Evolutionary conservation across 1,140 invertebrate genomes (phyloP).

Genomic region (Drosophila sucinea): DNA sequence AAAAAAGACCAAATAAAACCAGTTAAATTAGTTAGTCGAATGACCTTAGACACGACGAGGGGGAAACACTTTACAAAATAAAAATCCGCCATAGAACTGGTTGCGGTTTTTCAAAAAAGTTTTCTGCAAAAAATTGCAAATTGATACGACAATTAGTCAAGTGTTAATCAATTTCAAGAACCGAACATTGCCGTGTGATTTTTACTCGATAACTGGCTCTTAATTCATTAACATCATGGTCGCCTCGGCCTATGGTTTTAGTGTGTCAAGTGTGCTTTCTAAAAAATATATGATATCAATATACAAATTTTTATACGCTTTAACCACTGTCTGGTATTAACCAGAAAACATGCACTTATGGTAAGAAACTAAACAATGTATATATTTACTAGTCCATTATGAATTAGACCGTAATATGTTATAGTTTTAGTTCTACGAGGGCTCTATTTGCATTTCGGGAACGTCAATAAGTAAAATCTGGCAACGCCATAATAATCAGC

Average conservation of each 20-base stretch:
- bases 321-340: neutral
- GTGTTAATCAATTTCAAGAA: constrained; percentile 65
- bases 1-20: constrained; percentile 28
- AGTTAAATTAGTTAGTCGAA: constrained; percentile 33
- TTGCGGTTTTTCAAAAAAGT: constrained; percentile 53
- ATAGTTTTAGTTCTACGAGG: too few relatives aligned
- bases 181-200: constrained; percentile 21
- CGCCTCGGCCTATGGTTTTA: constrained; percentile 29
- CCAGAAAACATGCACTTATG: neutral
- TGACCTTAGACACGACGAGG: constrained; percentile 38
- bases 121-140: constrained; percentile 49
- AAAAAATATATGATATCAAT: constrained; percentile 15
- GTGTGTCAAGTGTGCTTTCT: constrained; percentile 39
- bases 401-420: too few relatives aligned
- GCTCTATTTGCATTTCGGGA: too few relatives aligned
- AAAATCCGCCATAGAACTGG: constrained; percentile 40
- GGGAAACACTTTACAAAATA: constrained; percentile 22
- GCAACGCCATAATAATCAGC: too few relatives aligned
- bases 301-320: neutral
- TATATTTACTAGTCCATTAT: too few relatives aligned
- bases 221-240: constrained; percentile 36
- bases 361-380: too few relatives aligned
- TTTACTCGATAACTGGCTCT: constrained; percentile 26
- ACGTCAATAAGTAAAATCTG: too few relatives aligned
- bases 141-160: constrained; percentile 52